Base-by-base conservation (phyloP, 2,113 vertebrate species). In the Antennarius striatus region DNA sequence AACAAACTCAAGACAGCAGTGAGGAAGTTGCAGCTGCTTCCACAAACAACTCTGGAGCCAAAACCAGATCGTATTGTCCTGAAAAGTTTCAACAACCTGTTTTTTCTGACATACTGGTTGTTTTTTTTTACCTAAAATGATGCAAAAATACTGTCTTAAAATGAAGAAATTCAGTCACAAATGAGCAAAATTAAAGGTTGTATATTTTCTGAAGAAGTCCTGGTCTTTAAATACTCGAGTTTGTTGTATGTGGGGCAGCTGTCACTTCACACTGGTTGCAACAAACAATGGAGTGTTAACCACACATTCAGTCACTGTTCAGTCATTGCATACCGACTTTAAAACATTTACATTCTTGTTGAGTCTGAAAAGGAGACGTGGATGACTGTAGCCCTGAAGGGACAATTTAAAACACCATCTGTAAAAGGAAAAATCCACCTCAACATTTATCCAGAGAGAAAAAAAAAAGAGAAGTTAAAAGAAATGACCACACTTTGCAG, bases 341-440 rank as follows among this genome's bases (percentile, higher is more conserved):
- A 13, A 77, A 15, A 53, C 55, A 50, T 69, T 70, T 60, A 76
- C 72, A 80, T 73, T 80, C 60, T 54, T 61, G 54, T 39, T 15
- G 51, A 76, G 59, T 54, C 39, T 61, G 53, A 61, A 45, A 47
- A 14, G 50, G 22, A 3, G 49, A 77, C 1, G 43, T 43, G 42
- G 29, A 57, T 5, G 1, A 67, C 55, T 0, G 15, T 40, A 59
- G 43, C 63, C 36, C 39, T 1, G 36, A 15, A 39, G 40, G 15
- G 30, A 56, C 49, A 47, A 11, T 50, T 59, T 32, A 43, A 16
- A 68, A 15, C 17, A 53, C 45, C 1, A 39, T 14, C n/a, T 15
- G 57, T 36, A 16, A 17, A 55, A 63, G 58, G 46, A 65, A 63
- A 58, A 66, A 78, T 58, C 73, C 63, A 63, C 53, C 36, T 0